Conservation (phyloP, 2,113 vertebrate genomes). For the Pseudopodoces humilis region DNA sequence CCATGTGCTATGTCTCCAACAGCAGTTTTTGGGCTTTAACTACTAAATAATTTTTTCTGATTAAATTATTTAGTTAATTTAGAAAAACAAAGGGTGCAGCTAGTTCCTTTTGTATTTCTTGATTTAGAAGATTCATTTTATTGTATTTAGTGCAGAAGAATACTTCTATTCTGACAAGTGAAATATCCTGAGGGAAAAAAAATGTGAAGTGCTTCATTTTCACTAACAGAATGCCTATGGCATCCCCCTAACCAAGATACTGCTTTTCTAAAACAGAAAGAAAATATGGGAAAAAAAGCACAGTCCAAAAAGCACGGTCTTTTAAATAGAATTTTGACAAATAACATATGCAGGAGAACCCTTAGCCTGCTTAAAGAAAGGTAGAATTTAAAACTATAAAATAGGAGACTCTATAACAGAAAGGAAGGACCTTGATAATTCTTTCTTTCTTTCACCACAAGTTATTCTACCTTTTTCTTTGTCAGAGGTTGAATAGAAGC, state of each 20-base stretch:
- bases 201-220: background rate
- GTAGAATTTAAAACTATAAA: background rate
- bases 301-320: background rate
- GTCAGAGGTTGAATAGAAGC: background rate
- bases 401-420: background rate
- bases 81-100: background rate
- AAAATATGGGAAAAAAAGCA: fast-evolving
- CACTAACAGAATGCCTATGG: background rate
- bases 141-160: background rate
- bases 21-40: background rate
- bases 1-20: background rate
- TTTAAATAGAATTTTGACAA: background rate
- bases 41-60: background rate
- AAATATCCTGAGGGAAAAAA: background rate
- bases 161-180: background rate
- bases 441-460: background rate
- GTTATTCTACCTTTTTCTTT: background rate
- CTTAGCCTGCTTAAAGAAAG: background rate
- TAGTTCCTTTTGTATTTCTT: background rate
- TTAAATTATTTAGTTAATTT: background rate
- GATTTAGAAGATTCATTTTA: background rate
- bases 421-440: background rate
- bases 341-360: background rate
- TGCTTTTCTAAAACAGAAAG: background rate
- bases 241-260: background rate